These are phyloP conservation scores for Cheilosia variabilis DNA, from an alignment of 2,888 invertebrate genomes.

Conservation along the genomic window DNA sequence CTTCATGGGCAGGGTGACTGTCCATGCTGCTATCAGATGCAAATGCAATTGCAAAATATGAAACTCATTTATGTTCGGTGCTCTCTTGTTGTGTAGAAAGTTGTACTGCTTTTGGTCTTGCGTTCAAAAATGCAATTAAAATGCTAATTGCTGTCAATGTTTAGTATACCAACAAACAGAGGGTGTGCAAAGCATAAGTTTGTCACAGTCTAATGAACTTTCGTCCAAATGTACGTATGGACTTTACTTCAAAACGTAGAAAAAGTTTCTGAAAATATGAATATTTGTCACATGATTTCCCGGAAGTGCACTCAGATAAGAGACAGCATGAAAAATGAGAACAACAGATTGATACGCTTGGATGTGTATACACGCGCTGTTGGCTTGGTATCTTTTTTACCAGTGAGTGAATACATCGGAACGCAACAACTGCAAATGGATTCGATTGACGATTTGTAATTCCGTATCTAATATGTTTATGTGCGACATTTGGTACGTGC, in stretches of 20 bases:
- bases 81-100: neutral
- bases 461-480: neutral
- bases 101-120: neutral
- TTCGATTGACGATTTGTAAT: neutral
- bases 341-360: neutral
- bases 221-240: neutral
- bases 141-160: constrained; percentile 34
- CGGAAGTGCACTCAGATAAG: constrained; percentile 29
- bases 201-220: neutral
- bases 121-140: constrained; percentile 31
- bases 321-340: neutral
- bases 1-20: too few relatives aligned
- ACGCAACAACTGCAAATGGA: neutral
- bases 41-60: neutral
- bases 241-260: neutral
- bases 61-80: neutral
- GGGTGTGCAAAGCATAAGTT: neutral
- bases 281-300: constrained; percentile 26
- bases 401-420: neutral
- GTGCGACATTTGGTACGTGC: constrained; percentile 1
- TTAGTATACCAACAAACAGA: neutral
- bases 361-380: neutral
- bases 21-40: too few relatives aligned
- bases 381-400: neutral
- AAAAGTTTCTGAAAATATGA: neutral